These are phyloP conservation scores for Tetrax tetrax DNA, from an alignment of 2,113 vertebrate genomes.

Conservation along the genomic window DNA sequence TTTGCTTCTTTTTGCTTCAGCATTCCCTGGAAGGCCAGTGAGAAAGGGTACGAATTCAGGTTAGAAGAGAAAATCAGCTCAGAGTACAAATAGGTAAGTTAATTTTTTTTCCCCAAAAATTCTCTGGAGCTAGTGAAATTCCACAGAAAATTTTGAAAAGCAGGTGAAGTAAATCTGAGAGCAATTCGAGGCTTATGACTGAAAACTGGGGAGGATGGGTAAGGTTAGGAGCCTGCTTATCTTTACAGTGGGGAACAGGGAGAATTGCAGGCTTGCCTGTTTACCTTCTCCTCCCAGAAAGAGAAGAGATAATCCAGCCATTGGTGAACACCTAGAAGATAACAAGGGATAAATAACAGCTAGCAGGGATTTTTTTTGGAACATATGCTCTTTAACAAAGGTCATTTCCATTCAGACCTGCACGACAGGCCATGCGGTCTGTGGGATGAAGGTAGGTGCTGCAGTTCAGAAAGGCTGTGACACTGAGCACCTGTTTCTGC, in stretches of 20 bases:
- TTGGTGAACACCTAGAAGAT: neutral
- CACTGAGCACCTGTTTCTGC: neutral
- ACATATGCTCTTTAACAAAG: neutral
- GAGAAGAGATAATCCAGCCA: neutral
- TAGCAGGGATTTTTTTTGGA: neutral
- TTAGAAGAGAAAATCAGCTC: neutral
- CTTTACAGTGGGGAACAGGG: neutral
- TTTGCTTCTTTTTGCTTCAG: neutral
- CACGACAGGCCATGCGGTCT: accelerated
- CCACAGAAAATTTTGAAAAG: neutral
- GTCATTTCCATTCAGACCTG: neutral
- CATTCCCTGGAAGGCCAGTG: neutral
- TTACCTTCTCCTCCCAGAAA: neutral
- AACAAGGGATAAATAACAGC: neutral
- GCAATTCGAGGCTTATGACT: neutral
- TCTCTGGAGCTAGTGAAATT: neutral
- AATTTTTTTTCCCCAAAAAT: neutral
- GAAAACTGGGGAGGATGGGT: neutral
- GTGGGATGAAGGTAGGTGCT: neutral
- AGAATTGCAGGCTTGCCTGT: neutral
- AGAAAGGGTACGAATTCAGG: neutral
- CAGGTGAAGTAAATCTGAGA: neutral
- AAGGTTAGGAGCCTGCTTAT: neutral
- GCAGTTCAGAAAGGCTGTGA: neutral
- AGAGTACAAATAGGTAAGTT: neutral